These are phyloP conservation scores for Recurvirostra avosetta DNA, from an alignment of 2,113 vertebrate genomes.

Conservation along the genomic window DNA sequence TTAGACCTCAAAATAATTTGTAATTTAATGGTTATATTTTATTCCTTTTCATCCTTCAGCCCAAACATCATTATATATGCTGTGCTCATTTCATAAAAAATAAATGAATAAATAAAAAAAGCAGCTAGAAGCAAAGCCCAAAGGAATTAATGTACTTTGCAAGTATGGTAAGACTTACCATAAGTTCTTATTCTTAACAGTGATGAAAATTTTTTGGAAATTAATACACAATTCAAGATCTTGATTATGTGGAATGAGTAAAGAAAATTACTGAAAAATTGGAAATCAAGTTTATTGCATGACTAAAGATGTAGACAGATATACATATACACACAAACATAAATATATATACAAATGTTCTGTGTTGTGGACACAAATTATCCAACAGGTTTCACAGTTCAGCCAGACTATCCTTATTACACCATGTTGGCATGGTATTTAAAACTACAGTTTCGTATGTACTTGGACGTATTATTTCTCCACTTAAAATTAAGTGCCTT, in stretches of 20 bases:
- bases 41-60: background rate
- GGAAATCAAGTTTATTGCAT: background rate
- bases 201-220: background rate
- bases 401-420: background rate
- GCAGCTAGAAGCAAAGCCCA: background rate
- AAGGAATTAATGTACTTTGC: background rate
- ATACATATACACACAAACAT: fast-evolving
- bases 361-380: background rate
- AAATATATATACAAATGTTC: background rate
- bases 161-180: background rate
- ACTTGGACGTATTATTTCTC: background rate
- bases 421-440: background rate
- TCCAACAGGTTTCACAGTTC: background rate
- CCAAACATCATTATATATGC: background rate
- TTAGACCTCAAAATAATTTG: background rate
- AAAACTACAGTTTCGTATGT: background rate
- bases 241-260: background rate
- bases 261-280: background rate
- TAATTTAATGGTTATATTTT: background rate
- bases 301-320: background rate
- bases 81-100: background rate
- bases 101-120: background rate
- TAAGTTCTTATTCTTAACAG: background rate
- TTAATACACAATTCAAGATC: background rate
- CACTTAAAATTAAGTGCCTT: background rate